Evolutionary conservation across 2,888 invertebrate genomes (phyloP).

Genomic region (Listrodromus nycthemerus): DNA sequence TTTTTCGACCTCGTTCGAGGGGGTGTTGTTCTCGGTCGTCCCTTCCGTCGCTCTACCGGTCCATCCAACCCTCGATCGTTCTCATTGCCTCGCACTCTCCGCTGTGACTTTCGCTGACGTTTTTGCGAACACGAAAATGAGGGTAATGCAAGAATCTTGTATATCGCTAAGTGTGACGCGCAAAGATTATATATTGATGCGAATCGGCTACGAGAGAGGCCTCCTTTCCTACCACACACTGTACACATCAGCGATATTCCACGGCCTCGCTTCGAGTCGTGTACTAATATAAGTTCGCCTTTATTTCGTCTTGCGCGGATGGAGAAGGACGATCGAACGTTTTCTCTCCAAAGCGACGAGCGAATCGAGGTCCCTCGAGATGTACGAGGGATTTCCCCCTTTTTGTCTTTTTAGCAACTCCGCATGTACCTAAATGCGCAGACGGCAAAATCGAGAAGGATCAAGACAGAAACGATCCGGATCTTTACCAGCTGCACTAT

Average conservation of each 20-base stretch:
- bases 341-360: constrained; percentile 27
- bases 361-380: constrained; percentile 29
- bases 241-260: constrained; percentile 2
- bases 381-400: constrained; percentile 2
- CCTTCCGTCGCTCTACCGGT: constrained; percentile 40
- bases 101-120: constrained; percentile 58
- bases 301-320: constrained; percentile 7
- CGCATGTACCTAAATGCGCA: neutral
- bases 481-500: constrained; percentile 34
- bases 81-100: constrained; percentile 35
- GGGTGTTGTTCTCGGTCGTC: constrained; percentile 48
- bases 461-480: constrained; percentile 26
- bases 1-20: constrained; percentile 34
- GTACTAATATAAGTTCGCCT: constrained; percentile 27
- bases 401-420: neutral
- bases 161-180: constrained; percentile 43
- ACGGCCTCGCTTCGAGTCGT: constrained; percentile 13
- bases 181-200: constrained; percentile 22
- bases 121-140: constrained; percentile 59
- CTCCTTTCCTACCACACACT: constrained; percentile 18
- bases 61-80: constrained; percentile 17
- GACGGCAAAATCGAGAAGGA: neutral
- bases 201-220: constrained; percentile 16
- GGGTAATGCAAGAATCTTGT: constrained; percentile 69
- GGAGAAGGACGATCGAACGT: constrained; percentile 12